A percentile compares a stretch with the other conserved stretches of the same genome.
Conservation (phyloP, 64 coral and sea anemone species). For the Pocillopora damicornis region DNA sequence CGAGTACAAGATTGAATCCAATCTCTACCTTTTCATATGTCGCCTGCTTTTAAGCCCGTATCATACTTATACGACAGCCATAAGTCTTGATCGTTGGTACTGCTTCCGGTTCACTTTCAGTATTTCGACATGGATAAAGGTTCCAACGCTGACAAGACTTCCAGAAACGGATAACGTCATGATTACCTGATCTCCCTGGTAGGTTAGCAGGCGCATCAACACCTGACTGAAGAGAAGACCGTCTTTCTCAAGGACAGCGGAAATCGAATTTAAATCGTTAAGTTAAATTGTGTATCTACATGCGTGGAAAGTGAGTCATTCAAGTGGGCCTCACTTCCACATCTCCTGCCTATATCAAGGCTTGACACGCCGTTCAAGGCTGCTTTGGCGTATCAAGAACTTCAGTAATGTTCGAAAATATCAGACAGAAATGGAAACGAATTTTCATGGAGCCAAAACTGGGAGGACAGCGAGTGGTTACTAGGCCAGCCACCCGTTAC, state of each 20-base stretch:
- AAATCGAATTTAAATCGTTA: neutral
- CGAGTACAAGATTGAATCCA: neutral
- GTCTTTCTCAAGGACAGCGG: neutral
- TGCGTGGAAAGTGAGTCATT: neutral
- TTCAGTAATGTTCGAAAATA: too few species aligned
- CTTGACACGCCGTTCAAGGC: too few species aligned
- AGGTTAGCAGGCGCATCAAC: neutral
- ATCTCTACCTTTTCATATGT: neutral
- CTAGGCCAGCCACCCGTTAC: too few species aligned
- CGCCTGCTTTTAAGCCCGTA: too few species aligned
- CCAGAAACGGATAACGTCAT: neutral
- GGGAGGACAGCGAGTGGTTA: too few species aligned
- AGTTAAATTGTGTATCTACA: neutral
- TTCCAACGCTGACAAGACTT: conserved; percentile 15
- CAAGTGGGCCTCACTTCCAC: neutral
- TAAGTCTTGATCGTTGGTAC: too few species aligned
- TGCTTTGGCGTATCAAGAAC: too few species aligned
- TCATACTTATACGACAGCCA: too few species aligned
- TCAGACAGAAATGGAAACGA: too few species aligned
- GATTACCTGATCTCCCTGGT: too few species aligned
- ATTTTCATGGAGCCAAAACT: too few species aligned
- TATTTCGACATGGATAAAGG: conserved; percentile 35
- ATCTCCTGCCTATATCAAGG: neutral
- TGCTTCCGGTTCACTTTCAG: neutral
- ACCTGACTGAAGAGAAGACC: neutral